A percentile compares a stretch with the other conserved stretches of the same genome.
phyloP scores from a whole-genome alignment of 2,113 vertebrate genomes.

The Pterocles gutturalis region DNA sequence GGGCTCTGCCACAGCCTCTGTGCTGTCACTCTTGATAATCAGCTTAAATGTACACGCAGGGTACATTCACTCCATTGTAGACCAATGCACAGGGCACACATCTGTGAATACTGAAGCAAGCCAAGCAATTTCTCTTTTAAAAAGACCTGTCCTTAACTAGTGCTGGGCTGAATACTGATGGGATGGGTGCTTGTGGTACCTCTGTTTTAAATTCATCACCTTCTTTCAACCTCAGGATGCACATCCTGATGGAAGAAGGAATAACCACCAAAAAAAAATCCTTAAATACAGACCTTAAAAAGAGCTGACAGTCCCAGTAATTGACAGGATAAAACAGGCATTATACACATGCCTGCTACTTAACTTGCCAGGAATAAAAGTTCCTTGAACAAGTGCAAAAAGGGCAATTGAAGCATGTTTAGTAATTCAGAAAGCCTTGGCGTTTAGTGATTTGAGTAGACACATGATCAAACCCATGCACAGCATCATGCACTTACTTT shows the following conservation, averaged over 20 bases:
- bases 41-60: neutral
- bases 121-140: neutral
- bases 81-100: neutral
- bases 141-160: neutral
- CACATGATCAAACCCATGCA: neutral
- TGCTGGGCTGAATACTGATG: neutral
- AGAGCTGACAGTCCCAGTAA: neutral
- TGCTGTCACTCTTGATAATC: neutral
- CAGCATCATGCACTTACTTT: neutral
- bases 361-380: neutral
- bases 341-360: neutral
- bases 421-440: neutral
- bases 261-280: neutral
- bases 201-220: constrained; percentile 15
- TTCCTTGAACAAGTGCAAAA: neutral
- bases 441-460: neutral
- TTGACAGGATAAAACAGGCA: neutral
- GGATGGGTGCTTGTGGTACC: neutral
- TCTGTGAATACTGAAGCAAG: neutral
- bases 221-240: neutral
- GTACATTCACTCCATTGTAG: neutral
- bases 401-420: neutral
- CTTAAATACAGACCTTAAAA: neutral
- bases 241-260: neutral
- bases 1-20: neutral